Evolutionary conservation across 2,888 invertebrate genomes (phyloP), one percentile per base, ranked within the genome.

Genomic region (Drosophila seclusa): DNA sequence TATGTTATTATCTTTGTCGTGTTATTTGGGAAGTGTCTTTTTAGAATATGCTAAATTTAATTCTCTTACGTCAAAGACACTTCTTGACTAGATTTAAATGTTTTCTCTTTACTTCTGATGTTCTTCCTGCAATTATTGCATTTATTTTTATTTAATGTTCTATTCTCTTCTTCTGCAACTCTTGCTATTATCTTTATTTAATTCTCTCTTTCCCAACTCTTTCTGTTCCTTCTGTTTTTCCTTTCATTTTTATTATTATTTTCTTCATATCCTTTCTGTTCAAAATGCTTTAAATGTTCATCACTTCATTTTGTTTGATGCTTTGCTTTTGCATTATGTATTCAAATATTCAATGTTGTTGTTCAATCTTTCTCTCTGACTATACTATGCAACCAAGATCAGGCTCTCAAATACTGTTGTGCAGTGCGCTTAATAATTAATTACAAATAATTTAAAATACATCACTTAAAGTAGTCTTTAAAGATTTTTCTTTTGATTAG

Each of bases 221-320:
- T 21, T 16, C 2, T 45, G 21, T 21, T 7, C 1, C 16, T 61
- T 55, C 36, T 38, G 31, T 45, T 55, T 50, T 65, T 48, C 27
- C 53, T 21, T 57, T 16, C 45, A 16, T 1, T 21, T 11, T 11
- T 40, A 40, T 45, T 24, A 50, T 67, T 63, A 58, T 60, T 24
- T 36, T 16, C 24, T 4, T 40, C 5, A 65, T 24, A 61, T 18
- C 3, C 57, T 32, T 53, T n/a, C 55, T 55, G 24, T 65, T 61
- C 34, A 49, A 40, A 76, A 69, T 67, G 87, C 90, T 90, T 90
- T 87, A 70, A 72, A 71, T 87, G 90, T 87, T 83, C 89, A 86
- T 77, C 65, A 82, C 66, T 71, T 83, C 89, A 88, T 83, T 54
- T 74, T 80, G 63, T 88, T 79, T 83, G 76, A 85, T 81, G 90